These are phyloP conservation scores for Tor tambroides DNA, from an alignment of 2,113 vertebrate genomes.

Conservation along the genomic window DNA sequence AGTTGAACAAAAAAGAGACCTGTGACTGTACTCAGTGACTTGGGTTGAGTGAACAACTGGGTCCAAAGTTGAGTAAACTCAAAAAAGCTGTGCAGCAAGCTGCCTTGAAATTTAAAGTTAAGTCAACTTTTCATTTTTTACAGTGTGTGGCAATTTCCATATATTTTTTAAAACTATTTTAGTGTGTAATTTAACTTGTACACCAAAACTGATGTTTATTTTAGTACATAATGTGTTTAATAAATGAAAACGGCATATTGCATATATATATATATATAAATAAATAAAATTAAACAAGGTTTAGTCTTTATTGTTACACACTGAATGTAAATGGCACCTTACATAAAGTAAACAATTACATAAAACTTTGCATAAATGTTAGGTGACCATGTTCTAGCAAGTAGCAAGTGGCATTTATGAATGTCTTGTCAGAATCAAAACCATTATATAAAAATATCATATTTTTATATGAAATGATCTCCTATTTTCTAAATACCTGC, in stretches of 20 bases:
- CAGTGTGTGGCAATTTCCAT: neutral
- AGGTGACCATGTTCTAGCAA: neutral
- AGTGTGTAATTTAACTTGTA: neutral
- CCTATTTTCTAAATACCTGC: neutral
- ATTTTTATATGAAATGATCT: neutral
- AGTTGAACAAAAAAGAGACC: no score
- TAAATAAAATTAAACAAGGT: neutral
- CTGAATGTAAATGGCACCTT: slow-evolving; percentile 14
- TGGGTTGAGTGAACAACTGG: no score
- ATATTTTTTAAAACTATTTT: neutral
- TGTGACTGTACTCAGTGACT: no score
- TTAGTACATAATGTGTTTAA: neutral
- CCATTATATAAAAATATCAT: neutral
- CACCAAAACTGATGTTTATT: neutral
- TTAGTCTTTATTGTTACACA: neutral
- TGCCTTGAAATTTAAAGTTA: no score
- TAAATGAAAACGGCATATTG: neutral
- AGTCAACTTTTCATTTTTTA: no score
- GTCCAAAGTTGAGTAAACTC: no score
- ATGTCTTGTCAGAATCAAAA: neutral
- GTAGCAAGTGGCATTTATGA: neutral
- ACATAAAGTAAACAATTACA: slow-evolving; percentile 40
- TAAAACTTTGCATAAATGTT: slow-evolving; percentile 30
- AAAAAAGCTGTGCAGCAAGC: no score
- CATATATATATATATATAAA: neutral